phyloP scores from a whole-genome alignment of 2,888 invertebrate genomes.

The Tetanocera ferruginea region DNA sequence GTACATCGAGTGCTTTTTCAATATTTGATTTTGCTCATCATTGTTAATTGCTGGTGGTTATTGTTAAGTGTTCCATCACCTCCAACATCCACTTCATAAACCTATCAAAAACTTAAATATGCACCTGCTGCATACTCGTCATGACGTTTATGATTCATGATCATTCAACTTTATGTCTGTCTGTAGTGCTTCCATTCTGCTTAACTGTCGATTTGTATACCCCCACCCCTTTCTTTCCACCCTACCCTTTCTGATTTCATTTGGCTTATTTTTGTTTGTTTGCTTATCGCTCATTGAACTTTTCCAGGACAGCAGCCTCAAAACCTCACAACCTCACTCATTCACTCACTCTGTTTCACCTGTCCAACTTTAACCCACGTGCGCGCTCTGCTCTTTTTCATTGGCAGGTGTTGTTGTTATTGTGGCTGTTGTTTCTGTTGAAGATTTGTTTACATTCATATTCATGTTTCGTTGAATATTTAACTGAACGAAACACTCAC shows the following conservation, averaged over 20 bases:
- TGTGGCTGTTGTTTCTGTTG: background rate
- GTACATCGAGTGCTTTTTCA: background rate
- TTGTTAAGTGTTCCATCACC: background rate
- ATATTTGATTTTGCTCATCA: constrained; percentile 21
- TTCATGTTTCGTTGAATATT: constrained; percentile 27
- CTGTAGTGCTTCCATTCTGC: background rate
- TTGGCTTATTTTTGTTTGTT: constrained; percentile 34
- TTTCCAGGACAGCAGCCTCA: constrained; percentile 31
- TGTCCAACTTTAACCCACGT: background rate
- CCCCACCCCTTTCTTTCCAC: background rate
- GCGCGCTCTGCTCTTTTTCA: background rate
- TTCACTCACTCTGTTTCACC: background rate
- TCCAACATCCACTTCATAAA: background rate
- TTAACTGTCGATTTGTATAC: background rate
- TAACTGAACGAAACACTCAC: constrained; percentile 1
- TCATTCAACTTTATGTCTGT: constrained; percentile 6
- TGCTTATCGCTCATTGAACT: constrained; percentile 57
- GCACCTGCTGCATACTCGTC: too few species aligned
- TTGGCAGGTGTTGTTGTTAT: background rate
- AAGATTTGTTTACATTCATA: constrained; percentile 16
- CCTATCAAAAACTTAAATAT: too few species aligned
- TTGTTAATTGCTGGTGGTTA: background rate
- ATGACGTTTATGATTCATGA: too few species aligned
- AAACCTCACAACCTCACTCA: background rate
- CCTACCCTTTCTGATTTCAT: background rate